Conservation (phyloP, 1,140 invertebrate genomes). For the Acarapis woodi region DNA sequence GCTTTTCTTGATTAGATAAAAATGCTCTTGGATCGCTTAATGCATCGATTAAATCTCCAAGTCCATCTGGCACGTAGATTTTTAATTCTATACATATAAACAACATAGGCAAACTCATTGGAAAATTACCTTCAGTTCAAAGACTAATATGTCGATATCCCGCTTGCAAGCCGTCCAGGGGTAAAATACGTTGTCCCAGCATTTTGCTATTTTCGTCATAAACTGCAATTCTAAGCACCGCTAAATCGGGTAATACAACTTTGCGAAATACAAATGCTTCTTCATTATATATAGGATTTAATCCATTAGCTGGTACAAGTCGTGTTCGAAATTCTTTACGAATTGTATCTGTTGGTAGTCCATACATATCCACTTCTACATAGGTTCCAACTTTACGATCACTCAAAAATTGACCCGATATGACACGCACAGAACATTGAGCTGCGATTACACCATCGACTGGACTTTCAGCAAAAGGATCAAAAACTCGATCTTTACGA, state of each 20-base stretch:
- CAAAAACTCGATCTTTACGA: constrained; percentile 73
- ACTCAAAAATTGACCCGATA: constrained; percentile 95
- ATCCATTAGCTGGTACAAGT: constrained; percentile 77
- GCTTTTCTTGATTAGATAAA: constrained; percentile 54
- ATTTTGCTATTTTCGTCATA: constrained; percentile 95
- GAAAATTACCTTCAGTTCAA: constrained; percentile 91
- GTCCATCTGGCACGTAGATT: constrained; percentile 97
- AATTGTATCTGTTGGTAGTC: constrained; percentile 92
- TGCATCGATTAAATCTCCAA: constrained; percentile 92
- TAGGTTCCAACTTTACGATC: constrained; percentile 97
- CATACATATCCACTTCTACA: constrained; percentile 99
- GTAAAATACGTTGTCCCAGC: constrained; percentile 83
- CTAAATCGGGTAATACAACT: constrained; percentile 87
- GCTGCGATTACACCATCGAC: constrained; percentile 98
- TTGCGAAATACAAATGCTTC: constrained; percentile 93
- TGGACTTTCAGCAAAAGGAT: constrained; percentile 94
- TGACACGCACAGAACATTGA: constrained; percentile 86
- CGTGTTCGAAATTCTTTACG: constrained; percentile 87
- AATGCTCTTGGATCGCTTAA: constrained; percentile 80
- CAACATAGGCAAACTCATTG: constrained; percentile 88
- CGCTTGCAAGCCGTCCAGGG: constrained; percentile 82
- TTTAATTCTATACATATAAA: constrained; percentile 98
- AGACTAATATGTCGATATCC: constrained; percentile 93
- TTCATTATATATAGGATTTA: constrained; percentile 94
- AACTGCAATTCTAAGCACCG: constrained; percentile 84